Evolutionary conservation across 1,140 invertebrate species (phyloP), one percentile per base, ranked within the genome.

Genomic region (Ceratitis capitata): DNA sequence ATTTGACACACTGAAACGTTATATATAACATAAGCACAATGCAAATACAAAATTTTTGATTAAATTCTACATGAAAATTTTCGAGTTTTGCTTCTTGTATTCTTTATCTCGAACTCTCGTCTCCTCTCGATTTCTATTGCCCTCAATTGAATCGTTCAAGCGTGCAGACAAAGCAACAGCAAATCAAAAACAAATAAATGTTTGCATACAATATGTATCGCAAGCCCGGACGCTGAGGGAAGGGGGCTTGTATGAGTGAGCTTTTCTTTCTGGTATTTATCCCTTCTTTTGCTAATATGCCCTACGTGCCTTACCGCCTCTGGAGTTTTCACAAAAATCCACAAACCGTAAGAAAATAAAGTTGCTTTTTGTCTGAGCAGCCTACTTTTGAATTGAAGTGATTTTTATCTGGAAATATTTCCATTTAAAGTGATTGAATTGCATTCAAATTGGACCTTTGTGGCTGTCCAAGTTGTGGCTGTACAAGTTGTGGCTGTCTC

Each of bases 161-260:
- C 69, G 69, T 78, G 39, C 69, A 45, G 39, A 45, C 69, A 78
- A 78, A 78, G 39, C 39, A 39, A 78, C 42, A 78, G 39, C 39
- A 39, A 74, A 74, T 74, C 64, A 74, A 74, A 74, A 74, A 35
- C 64, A 78, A 78, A 78, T 78, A 78, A 45, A 78, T 45, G 19
- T 45, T 78, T 45, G 69, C 35, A 45, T 78, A 78, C n/a, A 78
- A 78, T 78, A 78, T 45, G 10, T 26, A 78, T 45, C 5, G 5
- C 6, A 23, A 39, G 32, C 23, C 19, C 23, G 39, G 6, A 12
- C 45, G n/a, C 16, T 3, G 7, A 16, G 14, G 39, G 0, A 19
- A 19, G 32, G 12, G n/a, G 16, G n/a, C 10, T 1, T 16, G 64
- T 12, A 12, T 12, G 29, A 4, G 29, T 69, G 9, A 19, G 9